Evolutionary conservation across 2,113 vertebrate genomes (phyloP).

Genomic region (Hippocampus abdominalis): DNA sequence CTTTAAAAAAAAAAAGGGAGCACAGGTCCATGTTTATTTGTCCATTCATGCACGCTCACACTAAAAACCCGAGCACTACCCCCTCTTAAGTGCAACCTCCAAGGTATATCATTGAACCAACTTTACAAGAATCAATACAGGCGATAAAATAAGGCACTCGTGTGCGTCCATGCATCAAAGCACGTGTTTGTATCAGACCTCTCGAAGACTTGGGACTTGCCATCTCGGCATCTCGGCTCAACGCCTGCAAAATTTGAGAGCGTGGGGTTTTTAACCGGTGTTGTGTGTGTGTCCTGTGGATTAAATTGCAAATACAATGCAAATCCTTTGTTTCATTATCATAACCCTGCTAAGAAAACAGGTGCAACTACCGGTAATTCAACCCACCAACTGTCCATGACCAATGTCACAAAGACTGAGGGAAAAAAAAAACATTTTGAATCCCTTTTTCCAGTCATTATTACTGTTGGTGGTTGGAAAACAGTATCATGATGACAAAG

Average conservation of each 20-base stretch:
- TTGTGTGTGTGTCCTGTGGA: too few species aligned
- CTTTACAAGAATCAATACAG: slow-evolving; percentile 46
- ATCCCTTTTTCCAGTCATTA: not conserved
- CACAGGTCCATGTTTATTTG: slow-evolving; percentile 17
- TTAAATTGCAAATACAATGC: too few species aligned
- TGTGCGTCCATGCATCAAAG: slow-evolving; percentile 11
- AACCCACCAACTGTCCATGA: not conserved
- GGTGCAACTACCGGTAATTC: too few species aligned
- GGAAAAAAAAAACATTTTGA: too few species aligned
- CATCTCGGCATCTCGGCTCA: not conserved
- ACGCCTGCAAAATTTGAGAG: too few species aligned
- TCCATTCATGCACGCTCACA: slow-evolving; percentile 16
- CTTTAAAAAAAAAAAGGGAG: slow-evolving; percentile 11
- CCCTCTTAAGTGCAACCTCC: slow-evolving; percentile 23
- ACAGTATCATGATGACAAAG: not conserved
- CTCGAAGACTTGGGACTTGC: slow-evolving; percentile 16
- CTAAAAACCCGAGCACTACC: not conserved
- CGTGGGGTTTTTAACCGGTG: too few species aligned
- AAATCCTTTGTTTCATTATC: too few species aligned
- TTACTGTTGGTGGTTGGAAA: not conserved
- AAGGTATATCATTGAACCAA: slow-evolving; percentile 48
- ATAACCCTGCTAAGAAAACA: too few species aligned
- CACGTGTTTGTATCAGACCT: slow-evolving; percentile 29
- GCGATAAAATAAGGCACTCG: slow-evolving; percentile 13
- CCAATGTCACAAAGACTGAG: not conserved